Percentiles rank a stretch among this genome's conserved stretches.
phyloP scores from a whole-genome alignment of 2,113 vertebrate species.

The Pelobates fuscus region DNA sequence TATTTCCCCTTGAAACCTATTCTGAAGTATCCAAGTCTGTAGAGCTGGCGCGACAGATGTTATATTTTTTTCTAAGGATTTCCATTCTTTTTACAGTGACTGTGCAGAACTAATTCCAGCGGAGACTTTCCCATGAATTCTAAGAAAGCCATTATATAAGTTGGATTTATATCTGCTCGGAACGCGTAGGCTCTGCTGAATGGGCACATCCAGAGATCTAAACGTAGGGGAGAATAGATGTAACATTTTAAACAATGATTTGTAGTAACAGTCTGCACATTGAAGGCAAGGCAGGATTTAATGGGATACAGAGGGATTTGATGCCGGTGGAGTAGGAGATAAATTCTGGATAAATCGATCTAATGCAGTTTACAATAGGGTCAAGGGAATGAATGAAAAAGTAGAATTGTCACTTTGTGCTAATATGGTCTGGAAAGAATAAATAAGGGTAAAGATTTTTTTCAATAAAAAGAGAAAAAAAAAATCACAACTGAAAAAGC shows the following conservation, averaged over 20 bases:
- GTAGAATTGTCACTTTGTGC: not conserved
- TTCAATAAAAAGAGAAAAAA: too few relatives aligned
- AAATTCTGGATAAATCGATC: not conserved
- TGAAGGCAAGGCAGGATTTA: not conserved
- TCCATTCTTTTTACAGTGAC: too few relatives aligned
- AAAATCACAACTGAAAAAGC: too few relatives aligned
- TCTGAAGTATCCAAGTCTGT: too few relatives aligned
- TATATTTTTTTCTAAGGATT: too few relatives aligned
- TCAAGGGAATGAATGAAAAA: not conserved
- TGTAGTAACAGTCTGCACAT: not conserved
- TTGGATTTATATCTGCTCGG: not conserved
- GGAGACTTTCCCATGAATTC: not conserved
- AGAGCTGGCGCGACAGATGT: too few relatives aligned
- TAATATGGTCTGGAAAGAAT: not conserved
- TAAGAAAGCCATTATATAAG: not conserved
- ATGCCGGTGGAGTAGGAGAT: not conserved
- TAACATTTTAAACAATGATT: not conserved
- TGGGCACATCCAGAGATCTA: not conserved
- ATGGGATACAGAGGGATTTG: constrained; percentile 2
- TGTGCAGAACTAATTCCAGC: too few relatives aligned
- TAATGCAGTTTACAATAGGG: not conserved
- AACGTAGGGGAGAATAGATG: not conserved
- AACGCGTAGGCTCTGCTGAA: not conserved
- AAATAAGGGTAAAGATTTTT: not conserved
- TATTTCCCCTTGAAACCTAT: too few relatives aligned